phyloP scores from a whole-genome alignment of 2,888 invertebrate genomes.

The Caenorhabditis sulstoni region DNA sequence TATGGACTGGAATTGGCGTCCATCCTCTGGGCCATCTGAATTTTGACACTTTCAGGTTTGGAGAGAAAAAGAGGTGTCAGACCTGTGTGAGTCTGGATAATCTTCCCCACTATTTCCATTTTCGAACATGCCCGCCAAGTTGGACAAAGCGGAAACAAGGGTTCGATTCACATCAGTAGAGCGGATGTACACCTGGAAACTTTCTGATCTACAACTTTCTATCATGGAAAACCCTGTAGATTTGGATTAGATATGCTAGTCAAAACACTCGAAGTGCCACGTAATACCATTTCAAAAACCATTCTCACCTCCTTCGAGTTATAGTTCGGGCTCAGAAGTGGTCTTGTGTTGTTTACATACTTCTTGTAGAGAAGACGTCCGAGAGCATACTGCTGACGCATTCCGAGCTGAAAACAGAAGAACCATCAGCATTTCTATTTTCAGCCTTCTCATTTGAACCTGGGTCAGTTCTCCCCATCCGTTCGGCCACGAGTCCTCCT shows the following conservation, averaged over 20 bases:
- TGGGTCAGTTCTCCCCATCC: constrained; percentile 92
- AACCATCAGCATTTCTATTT: background rate
- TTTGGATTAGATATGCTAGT: no score
- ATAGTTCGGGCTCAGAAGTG: constrained; percentile 60
- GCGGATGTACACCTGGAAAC: constrained; percentile 76
- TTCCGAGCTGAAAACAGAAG: constrained; percentile 75
- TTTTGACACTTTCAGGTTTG: background rate
- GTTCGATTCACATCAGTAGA: constrained; percentile 81
- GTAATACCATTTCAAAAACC: background rate
- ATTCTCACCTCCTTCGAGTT: constrained; percentile 65
- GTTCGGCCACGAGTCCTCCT: constrained; percentile 88
- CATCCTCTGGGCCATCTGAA: constrained; percentile 72
- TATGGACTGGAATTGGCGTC: constrained; percentile 77
- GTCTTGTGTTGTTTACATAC: constrained; percentile 65
- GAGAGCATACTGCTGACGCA: constrained; percentile 74
- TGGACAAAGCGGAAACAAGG: constrained; percentile 88
- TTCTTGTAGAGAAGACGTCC: constrained; percentile 66
- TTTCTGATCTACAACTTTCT: no score
- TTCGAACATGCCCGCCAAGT: constrained; percentile 88
- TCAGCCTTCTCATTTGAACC: constrained; percentile 82
- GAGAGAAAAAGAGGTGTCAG: no score
- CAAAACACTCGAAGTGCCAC: no score
- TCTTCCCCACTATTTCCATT: constrained; percentile 67
- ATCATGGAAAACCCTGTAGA: no score
- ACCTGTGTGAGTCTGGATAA: constrained; percentile 62